phyloP scores from a whole-genome alignment of 2,888 invertebrate genomes.

The Rambutsinella grinnellia region DNA sequence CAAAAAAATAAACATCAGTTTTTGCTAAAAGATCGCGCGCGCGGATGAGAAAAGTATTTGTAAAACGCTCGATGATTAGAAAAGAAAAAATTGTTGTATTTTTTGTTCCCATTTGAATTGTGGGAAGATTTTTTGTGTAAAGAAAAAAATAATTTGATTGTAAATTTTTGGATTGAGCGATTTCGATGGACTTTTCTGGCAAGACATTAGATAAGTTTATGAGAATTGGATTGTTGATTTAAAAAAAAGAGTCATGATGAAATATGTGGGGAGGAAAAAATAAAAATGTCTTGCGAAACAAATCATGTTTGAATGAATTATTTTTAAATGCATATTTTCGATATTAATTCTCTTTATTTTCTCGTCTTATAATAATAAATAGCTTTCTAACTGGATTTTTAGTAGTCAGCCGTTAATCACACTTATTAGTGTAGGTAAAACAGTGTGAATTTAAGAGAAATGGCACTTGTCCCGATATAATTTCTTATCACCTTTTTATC shows the following conservation, averaged over 20 bases:
- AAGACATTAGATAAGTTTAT: neutral
- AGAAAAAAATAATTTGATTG: conserved; percentile 1
- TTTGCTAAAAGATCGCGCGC: conserved; percentile 22
- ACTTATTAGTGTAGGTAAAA: neutral
- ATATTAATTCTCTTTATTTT: neutral
- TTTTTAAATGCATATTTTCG: no score
- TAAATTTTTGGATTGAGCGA: neutral
- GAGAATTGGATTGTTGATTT: conserved; percentile 7
- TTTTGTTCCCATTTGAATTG: conserved; percentile 12
- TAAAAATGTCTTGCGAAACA: conserved; percentile 49
- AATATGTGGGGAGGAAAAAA: conserved; percentile 21
- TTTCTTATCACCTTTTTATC: neutral
- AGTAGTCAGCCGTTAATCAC: conserved; percentile 33
- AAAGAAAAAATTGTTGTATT: conserved; percentile 35
- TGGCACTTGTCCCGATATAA: conserved; percentile 49
- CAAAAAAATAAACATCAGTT: neutral
- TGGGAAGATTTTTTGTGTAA: conserved; percentile 22
- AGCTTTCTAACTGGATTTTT: neutral
- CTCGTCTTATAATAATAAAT: neutral
- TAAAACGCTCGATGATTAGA: neutral
- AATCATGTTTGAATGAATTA: neutral
- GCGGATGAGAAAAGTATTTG: no score
- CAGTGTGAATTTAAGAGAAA: conserved; percentile 14
- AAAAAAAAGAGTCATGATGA: conserved; percentile 26
- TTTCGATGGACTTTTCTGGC: conserved; percentile 1